Base-by-base conservation (phyloP, 2,113 vertebrate species). In the Aegotheles bennettii region DNA sequence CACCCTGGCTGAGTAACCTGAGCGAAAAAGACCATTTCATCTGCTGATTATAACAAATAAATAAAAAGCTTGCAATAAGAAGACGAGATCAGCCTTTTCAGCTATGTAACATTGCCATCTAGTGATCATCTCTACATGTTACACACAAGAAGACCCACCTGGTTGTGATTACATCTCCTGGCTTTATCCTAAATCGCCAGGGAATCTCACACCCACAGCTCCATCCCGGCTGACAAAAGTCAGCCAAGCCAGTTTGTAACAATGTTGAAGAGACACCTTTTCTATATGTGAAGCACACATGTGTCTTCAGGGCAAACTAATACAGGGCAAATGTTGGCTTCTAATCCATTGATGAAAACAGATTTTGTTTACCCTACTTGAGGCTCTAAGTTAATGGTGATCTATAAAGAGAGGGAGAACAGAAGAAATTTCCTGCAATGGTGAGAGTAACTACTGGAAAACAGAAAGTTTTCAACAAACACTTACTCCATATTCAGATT, bases 21-120 rank as follows among this genome's bases (percentile, higher is more conserved):
- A 93, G 69, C 16, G 29, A 81, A 97, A 96, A 47, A 61, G 75
- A 90, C 23, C 9, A 9, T 87, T 96, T 96, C 67, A 38, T 56
- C 51, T 69, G n/a, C 35, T 69, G 80, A 61, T 75, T 16, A 21
- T 7, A 33, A 38, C 28, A 60, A 85, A 77, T 16, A 70, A 83
- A 73, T 26, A 20, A 82, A 76, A 93, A 95, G 45, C n/a, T 78
- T 19, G 25, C 85, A 65, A 7, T 1, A 13, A 16, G 51, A 43
- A 12, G 65, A 17, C 0, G 2, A 47, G 51, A 5, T 3, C 0
- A 0, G 19, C 23, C 19, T 14, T 71, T 94, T 94, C 19, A 36
- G 71, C 97, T 97, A 51, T 95, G 87, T 65, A 90, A 96, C 8
- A 96, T 83, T 96, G 90, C 98, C 98, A 98, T 91, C 98, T 98